Conservation (phyloP, 2,797 vertebrate species). For the Trichosurus vulpecula region DNA sequence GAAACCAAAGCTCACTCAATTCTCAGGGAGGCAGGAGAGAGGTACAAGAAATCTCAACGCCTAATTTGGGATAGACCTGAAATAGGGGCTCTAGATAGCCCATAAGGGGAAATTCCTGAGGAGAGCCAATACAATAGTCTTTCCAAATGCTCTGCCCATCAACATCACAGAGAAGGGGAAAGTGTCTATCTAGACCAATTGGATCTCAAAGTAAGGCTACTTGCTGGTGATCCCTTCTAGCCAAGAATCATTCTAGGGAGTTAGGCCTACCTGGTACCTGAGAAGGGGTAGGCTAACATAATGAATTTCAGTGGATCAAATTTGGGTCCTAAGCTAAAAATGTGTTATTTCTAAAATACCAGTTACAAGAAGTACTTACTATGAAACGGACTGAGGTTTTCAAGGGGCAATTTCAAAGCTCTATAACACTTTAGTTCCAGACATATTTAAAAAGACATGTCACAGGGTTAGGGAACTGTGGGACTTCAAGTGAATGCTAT, state of each 20-base stretch:
- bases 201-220: not conserved
- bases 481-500: not conserved
- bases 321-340: not conserved
- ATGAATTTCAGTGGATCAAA: not conserved
- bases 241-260: not conserved
- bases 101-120: not conserved
- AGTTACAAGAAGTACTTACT: not conserved
- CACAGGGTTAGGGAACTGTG: not conserved
- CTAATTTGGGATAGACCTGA: not conserved
- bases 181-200: not conserved
- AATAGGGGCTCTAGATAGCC: not conserved
- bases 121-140: not conserved
- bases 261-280: not conserved
- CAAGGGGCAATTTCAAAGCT: not conserved
- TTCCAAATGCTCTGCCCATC: not conserved
- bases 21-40: not conserved
- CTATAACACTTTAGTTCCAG: not conserved
- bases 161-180: not conserved
- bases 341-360: not conserved
- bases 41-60: not conserved
- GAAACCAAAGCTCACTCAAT: not conserved
- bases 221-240: not conserved
- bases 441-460: not conserved
- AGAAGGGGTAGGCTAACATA: not conserved
- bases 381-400: slow-evolving; percentile 3